Conservation (phyloP, 1,140 invertebrate species). For the Theocolax elegans region DNA sequence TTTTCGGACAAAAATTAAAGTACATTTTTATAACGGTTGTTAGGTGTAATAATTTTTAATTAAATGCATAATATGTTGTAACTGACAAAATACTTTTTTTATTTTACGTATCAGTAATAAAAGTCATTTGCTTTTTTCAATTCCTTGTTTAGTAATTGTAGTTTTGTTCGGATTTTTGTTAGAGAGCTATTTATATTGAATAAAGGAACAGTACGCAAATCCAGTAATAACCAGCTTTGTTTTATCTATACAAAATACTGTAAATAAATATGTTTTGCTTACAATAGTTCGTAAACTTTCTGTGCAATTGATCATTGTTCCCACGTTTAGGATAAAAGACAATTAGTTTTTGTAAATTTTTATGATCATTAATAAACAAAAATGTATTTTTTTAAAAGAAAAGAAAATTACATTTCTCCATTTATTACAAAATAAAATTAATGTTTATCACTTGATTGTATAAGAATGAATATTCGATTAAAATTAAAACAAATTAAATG, state of each 20-base stretch:
- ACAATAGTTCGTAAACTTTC: constrained; percentile 1
- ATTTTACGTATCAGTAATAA: constrained; percentile 2
- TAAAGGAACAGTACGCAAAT: constrained; percentile 34
- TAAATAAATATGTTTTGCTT: constrained; percentile 25
- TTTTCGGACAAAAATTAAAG: constrained; percentile 15
- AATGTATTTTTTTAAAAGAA: constrained; percentile 8
- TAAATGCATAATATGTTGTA: constrained; percentile 35
- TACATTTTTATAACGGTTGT: constrained; percentile 3
- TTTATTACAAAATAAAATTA: constrained; percentile 10
- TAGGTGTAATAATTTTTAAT: background rate
- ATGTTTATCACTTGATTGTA: background rate
- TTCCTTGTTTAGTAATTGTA: constrained; percentile 15
- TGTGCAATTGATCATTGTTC: constrained; percentile 25
- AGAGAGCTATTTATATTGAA: constrained; percentile 36
- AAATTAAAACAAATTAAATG: constrained; percentile 2
- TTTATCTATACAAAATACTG: constrained; percentile 32
- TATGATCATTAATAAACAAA: background rate
- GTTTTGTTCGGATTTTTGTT: constrained; percentile 32
- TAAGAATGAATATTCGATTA: constrained; percentile 3
- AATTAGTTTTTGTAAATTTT: background rate
- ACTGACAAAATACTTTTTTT: constrained; percentile 21
- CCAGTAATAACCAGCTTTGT: constrained; percentile 6
- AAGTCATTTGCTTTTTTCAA: constrained; percentile 16
- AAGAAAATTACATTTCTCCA: background rate
- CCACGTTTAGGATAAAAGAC: constrained; percentile 22